A percentile compares a stretch with the other conserved stretches of the same genome.
These are phyloP conservation scores for Actenoides lindsayi DNA, from an alignment of 2,113 vertebrate species.

Conservation along the genomic window DNA sequence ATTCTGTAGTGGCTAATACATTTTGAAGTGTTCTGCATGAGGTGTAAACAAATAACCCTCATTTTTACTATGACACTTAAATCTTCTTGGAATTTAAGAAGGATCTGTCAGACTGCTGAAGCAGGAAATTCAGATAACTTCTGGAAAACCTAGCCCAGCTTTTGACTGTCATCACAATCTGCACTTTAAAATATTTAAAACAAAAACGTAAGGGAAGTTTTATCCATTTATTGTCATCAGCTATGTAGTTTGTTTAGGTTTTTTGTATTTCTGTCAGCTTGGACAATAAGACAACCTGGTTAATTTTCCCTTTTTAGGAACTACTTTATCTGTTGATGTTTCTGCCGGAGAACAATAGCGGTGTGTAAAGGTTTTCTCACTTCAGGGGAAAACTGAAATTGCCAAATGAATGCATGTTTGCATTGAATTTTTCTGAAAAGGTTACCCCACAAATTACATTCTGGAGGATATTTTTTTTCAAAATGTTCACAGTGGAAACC, in stretches of 20 bases:
- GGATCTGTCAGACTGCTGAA: background rate
- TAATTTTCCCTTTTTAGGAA: slow-evolving; percentile 14
- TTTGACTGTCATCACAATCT: background rate
- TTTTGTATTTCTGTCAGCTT: background rate
- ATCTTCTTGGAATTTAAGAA: background rate
- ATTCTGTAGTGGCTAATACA: background rate
- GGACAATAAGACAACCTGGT: background rate
- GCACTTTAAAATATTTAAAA: background rate
- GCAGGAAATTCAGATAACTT: background rate
- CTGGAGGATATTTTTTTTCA: slow-evolving; percentile 24
- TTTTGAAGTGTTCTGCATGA: background rate
- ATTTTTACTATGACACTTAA: background rate
- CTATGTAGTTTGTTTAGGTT: background rate
- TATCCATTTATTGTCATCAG: background rate
- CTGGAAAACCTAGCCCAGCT: background rate
- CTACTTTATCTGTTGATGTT: background rate
- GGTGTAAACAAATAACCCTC: background rate
- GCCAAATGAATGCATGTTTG: slow-evolving; percentile 19
- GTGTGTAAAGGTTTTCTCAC: background rate
- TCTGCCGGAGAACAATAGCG: background rate
- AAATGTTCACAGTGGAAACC: slow-evolving; percentile 50
- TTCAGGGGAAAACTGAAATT: background rate
- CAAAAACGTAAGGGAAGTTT: background rate
- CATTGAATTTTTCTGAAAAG: slow-evolving; percentile 51
- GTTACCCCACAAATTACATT: slow-evolving; percentile 4